Base-by-base conservation (phyloP, 2,797 vertebrate genomes). In the Petrocephalus schoutedeni region DNA sequence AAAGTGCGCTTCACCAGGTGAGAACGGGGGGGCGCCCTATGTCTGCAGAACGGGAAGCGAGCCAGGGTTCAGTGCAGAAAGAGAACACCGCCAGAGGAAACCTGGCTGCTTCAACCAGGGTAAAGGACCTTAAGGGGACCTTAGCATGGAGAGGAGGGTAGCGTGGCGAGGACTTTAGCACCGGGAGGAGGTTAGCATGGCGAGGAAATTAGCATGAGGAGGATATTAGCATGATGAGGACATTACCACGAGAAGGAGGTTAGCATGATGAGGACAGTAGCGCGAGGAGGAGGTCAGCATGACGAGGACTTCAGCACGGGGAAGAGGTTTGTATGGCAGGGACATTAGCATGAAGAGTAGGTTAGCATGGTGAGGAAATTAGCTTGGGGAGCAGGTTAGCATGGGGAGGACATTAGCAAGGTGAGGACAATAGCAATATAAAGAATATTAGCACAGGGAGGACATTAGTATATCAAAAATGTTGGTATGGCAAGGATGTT, bases 1-100 rank as follows among this genome's bases (percentile, higher is more conserved):
- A 98, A 98, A 94, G 98, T 99, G 92, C 97, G 98, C 89, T 99
- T 99, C 94, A 99, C 98, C 95, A 99, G 98, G 98, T 99, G 95
- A 95, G 93, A 89, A 91, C 51, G 91, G 23, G 85, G 53, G 53
- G n/a, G 45, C 8, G 57, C 10, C 23, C 74, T 54, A 4, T 3
- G 41, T 41, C 36, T 36, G 3, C 7, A n/a, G 36, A 41, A 6
- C n/a, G 36, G 85, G 58, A 45, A 1, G 4, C 0, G 21, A 83
- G 80, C 41, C 71, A 49, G 49, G 49, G 80, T 83, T 83, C 32
- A 80, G 36, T 41, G 45, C 41, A n/a, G 28, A 32, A 67, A 28
- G 61, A 64, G 21, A 67, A 67, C 12, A 28, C 61, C n/a, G 23
- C 9, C 23, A 28, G 61, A 67, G 23, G 61, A 32, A 23, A 23